A percentile compares a stretch with the other conserved stretches of the same genome.
Conservation (phyloP, 2,797 vertebrate genomes). For the Sebastes hubbsi region DNA sequence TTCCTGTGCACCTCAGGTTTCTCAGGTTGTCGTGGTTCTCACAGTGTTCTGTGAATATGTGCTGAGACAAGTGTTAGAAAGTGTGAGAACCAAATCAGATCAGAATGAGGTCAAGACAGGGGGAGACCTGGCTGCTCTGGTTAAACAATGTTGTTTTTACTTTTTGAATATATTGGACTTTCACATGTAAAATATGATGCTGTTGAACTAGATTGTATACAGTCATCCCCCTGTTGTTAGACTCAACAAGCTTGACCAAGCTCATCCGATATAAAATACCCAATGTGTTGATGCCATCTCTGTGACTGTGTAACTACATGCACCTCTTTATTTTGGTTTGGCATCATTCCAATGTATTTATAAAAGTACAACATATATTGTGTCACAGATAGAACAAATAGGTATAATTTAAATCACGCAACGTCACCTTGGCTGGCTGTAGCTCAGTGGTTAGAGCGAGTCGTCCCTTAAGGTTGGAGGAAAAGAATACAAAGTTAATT, state of each 20-base stretch:
- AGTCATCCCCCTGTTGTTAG: background rate
- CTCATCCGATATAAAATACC: background rate
- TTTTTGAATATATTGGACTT: background rate
- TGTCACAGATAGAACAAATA: no score
- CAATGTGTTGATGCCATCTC: background rate
- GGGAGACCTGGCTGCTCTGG: background rate
- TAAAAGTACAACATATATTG: no score
- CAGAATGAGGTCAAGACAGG: slow-evolving; percentile 4
- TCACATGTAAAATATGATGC: background rate
- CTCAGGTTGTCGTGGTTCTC: background rate
- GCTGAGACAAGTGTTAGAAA: background rate
- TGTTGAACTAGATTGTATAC: background rate
- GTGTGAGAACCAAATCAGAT: background rate
- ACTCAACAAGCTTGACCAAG: background rate
- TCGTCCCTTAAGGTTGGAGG: no score
- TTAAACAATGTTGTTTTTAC: background rate
- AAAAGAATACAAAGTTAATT: no score
- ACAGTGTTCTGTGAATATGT: background rate
- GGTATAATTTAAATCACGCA: no score
- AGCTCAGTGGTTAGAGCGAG: no score
- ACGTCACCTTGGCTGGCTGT: no score
- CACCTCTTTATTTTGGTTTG: background rate
- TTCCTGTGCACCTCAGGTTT: background rate
- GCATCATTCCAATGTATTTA: no score
- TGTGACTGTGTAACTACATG: background rate